A percentile compares a stretch with the other conserved stretches of the same genome.
Evolutionary conservation across 2,113 vertebrate genomes (phyloP).

Genomic region (Oriolus oriolus): DNA sequence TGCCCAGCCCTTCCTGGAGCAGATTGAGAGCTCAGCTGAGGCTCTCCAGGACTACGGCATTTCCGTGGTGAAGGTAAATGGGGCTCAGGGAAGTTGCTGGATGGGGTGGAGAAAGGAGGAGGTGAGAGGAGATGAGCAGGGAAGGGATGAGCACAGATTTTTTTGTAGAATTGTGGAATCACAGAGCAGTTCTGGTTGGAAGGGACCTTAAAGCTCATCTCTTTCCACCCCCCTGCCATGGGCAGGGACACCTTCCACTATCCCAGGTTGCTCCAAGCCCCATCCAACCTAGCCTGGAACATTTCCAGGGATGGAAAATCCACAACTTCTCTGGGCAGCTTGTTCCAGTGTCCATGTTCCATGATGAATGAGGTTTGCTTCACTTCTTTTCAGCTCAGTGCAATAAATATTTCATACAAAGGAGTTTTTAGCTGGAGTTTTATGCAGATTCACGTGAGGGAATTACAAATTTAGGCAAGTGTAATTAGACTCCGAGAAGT

Average conservation of each 20-base stretch:
- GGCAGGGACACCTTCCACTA: background rate
- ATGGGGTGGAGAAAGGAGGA: background rate
- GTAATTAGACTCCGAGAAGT: background rate
- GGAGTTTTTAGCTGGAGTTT: background rate
- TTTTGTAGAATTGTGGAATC: background rate
- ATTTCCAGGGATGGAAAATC: background rate
- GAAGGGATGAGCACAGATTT: background rate
- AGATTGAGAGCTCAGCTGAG: constrained; percentile 80
- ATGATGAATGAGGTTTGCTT: background rate
- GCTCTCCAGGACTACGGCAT: constrained; percentile 88
- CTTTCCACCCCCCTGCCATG: background rate
- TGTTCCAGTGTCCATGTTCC: background rate
- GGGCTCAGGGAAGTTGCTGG: background rate
- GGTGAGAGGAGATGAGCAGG: background rate
- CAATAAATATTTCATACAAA: background rate
- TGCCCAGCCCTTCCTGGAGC: constrained; percentile 79
- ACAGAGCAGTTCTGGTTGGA: background rate
- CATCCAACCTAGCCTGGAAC: background rate
- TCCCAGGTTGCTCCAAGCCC: background rate
- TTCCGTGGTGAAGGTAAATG: constrained; percentile 83
- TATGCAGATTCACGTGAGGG: background rate
- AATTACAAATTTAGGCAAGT: background rate
- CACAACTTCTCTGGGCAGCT: background rate
- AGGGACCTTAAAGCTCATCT: background rate
- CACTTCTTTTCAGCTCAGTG: background rate